Percentiles rank a stretch among this genome's conserved stretches.
These are phyloP conservation scores for Mythimna vitellina DNA, from an alignment of 2,888 invertebrate species.

Conservation along the genomic window DNA sequence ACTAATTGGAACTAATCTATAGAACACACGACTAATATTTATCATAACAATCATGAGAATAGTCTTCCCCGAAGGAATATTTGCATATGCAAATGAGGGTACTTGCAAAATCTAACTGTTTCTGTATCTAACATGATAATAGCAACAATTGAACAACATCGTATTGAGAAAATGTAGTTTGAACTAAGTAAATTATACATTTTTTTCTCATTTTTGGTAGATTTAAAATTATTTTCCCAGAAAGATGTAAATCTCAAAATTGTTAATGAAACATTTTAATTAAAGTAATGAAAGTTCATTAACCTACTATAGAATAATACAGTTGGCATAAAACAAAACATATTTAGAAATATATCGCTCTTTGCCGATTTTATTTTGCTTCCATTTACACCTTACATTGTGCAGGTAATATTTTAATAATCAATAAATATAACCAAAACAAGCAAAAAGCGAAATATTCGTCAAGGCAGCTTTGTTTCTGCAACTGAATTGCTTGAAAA, in stretches of 20 bases:
- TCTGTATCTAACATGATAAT: slow-evolving; percentile 19
- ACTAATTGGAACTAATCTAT: slow-evolving; percentile 71
- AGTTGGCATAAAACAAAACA: slow-evolving; percentile 29
- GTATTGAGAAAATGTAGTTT: neutral
- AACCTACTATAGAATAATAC: slow-evolving; percentile 26
- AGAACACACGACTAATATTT: slow-evolving; percentile 61
- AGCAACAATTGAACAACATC: neutral
- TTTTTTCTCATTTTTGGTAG: neutral
- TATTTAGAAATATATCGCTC: slow-evolving; percentile 14
- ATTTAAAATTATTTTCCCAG: neutral
- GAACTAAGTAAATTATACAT: neutral
- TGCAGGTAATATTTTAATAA: neutral
- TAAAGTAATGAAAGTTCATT: slow-evolving; percentile 20
- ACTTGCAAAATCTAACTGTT: slow-evolving; percentile 45
- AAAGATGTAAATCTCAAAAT: neutral
- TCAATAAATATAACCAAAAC: neutral
- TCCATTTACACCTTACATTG: neutral
- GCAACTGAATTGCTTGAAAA: slow-evolving; percentile 7
- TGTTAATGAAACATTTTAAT: neutral
- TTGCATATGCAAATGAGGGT: slow-evolving; percentile 63
- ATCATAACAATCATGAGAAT: slow-evolving; percentile 59
- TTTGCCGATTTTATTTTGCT: neutral
- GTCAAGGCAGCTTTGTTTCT: slow-evolving; percentile 13
- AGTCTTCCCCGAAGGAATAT: slow-evolving; percentile 41
- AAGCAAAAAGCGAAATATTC: slow-evolving; percentile 26